Conservation (phyloP, 2,797 vertebrate genomes). For the Thalassophryne amazonica region DNA sequence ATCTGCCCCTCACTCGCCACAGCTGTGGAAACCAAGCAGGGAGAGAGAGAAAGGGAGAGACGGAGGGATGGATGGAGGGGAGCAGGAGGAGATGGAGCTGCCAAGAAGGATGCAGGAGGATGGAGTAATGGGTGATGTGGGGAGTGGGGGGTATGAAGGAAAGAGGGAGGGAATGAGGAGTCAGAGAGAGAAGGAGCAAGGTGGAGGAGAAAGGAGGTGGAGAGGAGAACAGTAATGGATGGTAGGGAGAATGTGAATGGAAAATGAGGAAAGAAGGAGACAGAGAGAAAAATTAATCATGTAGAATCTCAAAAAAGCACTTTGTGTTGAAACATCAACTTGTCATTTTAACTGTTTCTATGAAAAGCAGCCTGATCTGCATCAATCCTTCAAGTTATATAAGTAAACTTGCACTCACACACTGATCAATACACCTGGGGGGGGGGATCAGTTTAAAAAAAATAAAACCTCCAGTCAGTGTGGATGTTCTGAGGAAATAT, state of each 20-base stretch:
- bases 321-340: no score
- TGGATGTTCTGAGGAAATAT: no score
- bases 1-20: constrained; percentile 83
- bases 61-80: constrained; percentile 11
- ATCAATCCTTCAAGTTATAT: no score
- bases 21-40: constrained; percentile 84
- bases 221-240: constrained; percentile 1
- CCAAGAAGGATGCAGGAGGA: constrained; percentile 32
- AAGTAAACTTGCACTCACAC: no score
- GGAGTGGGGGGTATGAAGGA: neutral
- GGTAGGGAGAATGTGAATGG: constrained; percentile 56
- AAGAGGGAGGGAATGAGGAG: constrained; percentile 2
- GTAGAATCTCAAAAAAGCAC: no score
- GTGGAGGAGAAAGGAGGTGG: neutral
- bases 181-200: neutral
- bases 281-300: constrained; percentile 24
- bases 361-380: no score
- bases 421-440: no score
- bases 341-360: no score
- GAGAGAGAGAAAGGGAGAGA: constrained; percentile 38
- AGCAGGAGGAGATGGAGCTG: constrained; percentile 40
- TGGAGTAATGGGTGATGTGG: constrained; percentile 51
- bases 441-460: no score
- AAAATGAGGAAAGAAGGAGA: constrained; percentile 34
- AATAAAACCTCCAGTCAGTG: no score